These are phyloP conservation scores for Helarctos malayanus DNA, from an alignment of 2,797 vertebrate genomes.

Conservation along the genomic window DNA sequence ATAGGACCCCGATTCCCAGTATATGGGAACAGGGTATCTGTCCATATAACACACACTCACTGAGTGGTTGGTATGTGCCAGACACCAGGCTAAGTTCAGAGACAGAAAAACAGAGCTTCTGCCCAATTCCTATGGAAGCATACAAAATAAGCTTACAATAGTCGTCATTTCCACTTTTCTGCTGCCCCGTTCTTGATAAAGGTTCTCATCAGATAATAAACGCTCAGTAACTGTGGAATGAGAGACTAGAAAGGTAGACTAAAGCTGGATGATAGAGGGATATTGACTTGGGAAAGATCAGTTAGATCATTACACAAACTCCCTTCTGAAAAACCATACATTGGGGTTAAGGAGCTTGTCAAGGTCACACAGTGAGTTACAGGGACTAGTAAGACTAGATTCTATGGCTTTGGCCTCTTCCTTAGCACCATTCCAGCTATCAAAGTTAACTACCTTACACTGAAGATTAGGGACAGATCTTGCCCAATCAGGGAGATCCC, in stretches of 20 bases:
- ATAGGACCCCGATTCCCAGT: background rate
- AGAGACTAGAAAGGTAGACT: background rate
- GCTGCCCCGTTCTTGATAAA: background rate
- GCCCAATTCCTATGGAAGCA: background rate
- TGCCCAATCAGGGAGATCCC: background rate
- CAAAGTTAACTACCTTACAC: background rate
- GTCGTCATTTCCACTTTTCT: background rate
- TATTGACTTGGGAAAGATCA: background rate
- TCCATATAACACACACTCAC: background rate
- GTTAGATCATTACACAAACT: background rate
- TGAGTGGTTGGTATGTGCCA: background rate
- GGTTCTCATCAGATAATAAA: background rate
- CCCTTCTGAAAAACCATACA: background rate
- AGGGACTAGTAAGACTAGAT: background rate
- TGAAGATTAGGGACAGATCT: background rate
- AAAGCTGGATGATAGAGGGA: background rate
- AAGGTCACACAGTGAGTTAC: background rate
- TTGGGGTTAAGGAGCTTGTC: background rate
- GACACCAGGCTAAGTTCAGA: background rate
- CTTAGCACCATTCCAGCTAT: background rate
- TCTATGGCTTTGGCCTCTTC: background rate
- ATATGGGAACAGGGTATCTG: background rate
- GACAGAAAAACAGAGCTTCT: slow-evolving; percentile 11
- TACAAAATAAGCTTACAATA: background rate
- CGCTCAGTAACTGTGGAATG: background rate